Percentiles rank a stretch among this genome's conserved stretches.
These are phyloP conservation scores for Zapus hudsonius DNA, from an alignment of 2,113 vertebrate species.

Conservation along the genomic window DNA sequence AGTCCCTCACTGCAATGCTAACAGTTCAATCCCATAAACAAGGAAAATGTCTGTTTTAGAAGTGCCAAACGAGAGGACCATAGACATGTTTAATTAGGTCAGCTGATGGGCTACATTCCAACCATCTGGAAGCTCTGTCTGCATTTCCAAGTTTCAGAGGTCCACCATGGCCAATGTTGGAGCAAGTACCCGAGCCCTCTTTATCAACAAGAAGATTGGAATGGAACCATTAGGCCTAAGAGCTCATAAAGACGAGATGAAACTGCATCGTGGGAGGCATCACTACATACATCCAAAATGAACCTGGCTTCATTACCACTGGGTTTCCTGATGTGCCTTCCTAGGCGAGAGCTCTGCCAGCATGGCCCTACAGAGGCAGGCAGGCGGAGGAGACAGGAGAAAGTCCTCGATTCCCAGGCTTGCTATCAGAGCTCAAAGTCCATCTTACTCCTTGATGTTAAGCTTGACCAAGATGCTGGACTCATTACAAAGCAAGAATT, in stretches of 20 bases:
- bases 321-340: neutral
- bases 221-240: constrained; percentile 68
- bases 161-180: constrained; percentile 28
- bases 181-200: constrained; percentile 67
- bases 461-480: constrained; percentile 30
- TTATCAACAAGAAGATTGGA: constrained; percentile 74
- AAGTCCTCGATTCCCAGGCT: neutral
- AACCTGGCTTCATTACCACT: constrained; percentile 48
- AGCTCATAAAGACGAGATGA: constrained; percentile 66
- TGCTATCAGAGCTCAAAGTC: constrained; percentile 47
- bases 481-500: neutral
- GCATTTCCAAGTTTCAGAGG: constrained; percentile 59
- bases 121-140: constrained; percentile 75
- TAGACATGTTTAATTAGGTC: constrained; percentile 10
- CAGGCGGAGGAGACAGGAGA: constrained; percentile 10
- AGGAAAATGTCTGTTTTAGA: constrained; percentile 54
- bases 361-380: neutral
- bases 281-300: constrained; percentile 30
- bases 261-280: constrained; percentile 49
- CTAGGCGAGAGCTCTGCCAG: constrained; percentile 64
- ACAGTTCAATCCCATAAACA: constrained; percentile 14
- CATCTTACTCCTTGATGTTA: constrained; percentile 36
- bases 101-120: constrained; percentile 70
- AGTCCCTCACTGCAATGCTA: constrained; percentile 4
- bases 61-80: constrained; percentile 38